Evolutionary conservation across 2,113 vertebrate species (phyloP).

Genomic region (Atlantisia rogersi): DNA sequence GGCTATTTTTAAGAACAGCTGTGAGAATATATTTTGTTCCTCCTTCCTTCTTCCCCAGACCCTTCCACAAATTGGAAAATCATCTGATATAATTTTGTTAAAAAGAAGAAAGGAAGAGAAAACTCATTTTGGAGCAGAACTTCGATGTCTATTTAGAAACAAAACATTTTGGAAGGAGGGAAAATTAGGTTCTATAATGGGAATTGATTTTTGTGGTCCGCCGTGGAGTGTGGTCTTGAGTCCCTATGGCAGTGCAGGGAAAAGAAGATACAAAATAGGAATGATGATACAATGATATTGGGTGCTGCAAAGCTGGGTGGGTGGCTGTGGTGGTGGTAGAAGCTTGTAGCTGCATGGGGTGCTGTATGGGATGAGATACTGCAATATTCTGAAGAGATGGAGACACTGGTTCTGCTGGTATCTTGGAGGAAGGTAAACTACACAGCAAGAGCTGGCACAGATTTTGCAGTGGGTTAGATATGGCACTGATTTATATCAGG

Average conservation of each 20-base stretch:
- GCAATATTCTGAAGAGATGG: not conserved
- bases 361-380: not conserved
- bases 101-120: not conserved
- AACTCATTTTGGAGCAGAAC: not conserved
- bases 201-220: constrained; percentile 11
- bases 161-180: not conserved
- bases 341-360: not conserved
- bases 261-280: not conserved
- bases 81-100: not conserved
- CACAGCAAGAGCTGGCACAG: not conserved
- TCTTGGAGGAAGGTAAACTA: not conserved
- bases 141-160: not conserved
- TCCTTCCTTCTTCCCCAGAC: not conserved
- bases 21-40: not conserved
- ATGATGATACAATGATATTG: accelerated
- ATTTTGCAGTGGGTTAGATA: not conserved
- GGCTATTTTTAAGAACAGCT: not conserved
- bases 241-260: not conserved
- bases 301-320: not conserved
- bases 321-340: not conserved
- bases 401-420: not conserved
- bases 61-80: not conserved
- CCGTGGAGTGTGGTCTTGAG: not conserved
- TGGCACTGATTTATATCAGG: constrained; percentile 30
- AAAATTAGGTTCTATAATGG: not conserved